These are phyloP conservation scores for Rhinophrynus dorsalis DNA, from an alignment of 2,797 vertebrate species.

Conservation along the genomic window DNA sequence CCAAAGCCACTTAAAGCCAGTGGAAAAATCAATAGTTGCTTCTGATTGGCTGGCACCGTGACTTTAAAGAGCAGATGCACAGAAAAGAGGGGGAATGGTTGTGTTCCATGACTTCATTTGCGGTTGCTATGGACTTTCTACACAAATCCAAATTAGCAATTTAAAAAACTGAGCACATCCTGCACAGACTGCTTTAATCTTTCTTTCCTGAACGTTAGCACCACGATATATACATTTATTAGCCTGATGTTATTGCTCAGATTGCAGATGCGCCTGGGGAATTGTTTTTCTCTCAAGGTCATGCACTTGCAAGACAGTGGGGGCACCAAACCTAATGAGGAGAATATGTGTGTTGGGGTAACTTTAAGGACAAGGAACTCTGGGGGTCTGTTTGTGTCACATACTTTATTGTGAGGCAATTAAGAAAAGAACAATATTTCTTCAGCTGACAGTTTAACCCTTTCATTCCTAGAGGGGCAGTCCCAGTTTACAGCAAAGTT, in stretches of 20 bases:
- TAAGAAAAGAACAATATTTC: background rate
- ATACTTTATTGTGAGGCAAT: background rate
- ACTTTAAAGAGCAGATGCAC: conserved; percentile 57
- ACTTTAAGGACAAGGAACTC: background rate
- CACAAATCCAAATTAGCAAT: conserved; percentile 58
- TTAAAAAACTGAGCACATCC: conserved; percentile 57
- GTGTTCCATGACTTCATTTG: conserved; percentile 54
- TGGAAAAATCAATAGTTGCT: conserved; percentile 58
- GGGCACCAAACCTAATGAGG: background rate
- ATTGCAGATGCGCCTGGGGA: conserved; percentile 55
- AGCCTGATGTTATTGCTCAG: conserved; percentile 48
- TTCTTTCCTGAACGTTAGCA: conserved; percentile 41
- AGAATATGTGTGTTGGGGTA: background rate
- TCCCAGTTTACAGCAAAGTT: background rate
- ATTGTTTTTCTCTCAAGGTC: conserved; percentile 56
- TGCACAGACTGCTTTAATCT: conserved; percentile 50
- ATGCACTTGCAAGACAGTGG: conserved; percentile 45
- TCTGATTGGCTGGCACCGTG: conserved; percentile 51
- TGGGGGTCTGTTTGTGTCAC: background rate
- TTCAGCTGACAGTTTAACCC: background rate
- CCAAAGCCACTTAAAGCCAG: conserved; percentile 63
- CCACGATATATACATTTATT: conserved; percentile 52
- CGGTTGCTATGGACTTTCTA: conserved; percentile 50
- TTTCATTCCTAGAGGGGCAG: background rate
- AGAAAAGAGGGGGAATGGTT: conserved; percentile 40